Base-by-base conservation (phyloP, 2,888 invertebrate genomes). In the Drosophila tripunctata region DNA sequence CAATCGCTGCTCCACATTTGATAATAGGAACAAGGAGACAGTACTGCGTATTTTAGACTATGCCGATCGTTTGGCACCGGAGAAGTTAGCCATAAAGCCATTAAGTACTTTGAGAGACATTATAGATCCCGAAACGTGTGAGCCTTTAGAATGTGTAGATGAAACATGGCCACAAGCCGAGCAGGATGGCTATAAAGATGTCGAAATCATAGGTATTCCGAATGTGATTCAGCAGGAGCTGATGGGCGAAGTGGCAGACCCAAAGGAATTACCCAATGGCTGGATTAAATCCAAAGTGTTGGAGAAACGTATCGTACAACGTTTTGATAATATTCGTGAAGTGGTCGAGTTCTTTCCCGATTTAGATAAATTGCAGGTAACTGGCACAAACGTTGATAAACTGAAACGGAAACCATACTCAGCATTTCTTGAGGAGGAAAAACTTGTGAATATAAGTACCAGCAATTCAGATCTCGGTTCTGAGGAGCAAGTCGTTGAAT, bases 261-360 rank as follows among this genome's bases (percentile, higher is more conserved):
- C 17, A 0, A 54, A 69, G 31, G 43, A 73, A 3, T 44, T 72
- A 10, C 60, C 67, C 1, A 17, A 58, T 1, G 55, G 57, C 19
- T 90, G 90, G 90, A 41, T 89, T 2, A 63, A 78, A 19, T 90
- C 90, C 0, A 24, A 44, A 1, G 67, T 79, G 10, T 36, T 90
- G n/a, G 80, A 85, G 7, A 27, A 63, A 2, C 73, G 69, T 2
- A 71, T 89, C 3, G 81, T 74, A 5, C 40, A 79, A 4, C 62
- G 40, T 2, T 83, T 78, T 14, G n/a, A 24, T 1, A 70, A 83
- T 14, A 84, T 89, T 3, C 44, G 73, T 12, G 69, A 81, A 0
- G 88, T 89, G 1, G 36, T 89, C 1, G 85, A 89, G 30, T 89
- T 79, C 48, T 85, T 88, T 57, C 89, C 89, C 2, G 88, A 89